Base-by-base conservation (phyloP, 1,140 invertebrate genomes). In the Psix sp. region DNA sequence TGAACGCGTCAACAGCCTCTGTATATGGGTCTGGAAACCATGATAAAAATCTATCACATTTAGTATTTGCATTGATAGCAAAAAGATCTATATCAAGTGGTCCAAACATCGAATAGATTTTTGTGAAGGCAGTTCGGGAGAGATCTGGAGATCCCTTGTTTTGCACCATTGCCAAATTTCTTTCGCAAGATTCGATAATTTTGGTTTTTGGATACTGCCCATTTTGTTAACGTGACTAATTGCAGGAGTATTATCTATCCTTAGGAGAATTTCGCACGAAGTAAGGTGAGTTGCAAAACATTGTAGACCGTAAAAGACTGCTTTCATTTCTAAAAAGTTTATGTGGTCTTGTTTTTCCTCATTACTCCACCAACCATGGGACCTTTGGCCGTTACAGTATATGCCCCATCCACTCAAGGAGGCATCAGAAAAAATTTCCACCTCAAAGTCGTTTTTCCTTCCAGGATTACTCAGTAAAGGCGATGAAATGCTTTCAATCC, bases 11-110 rank as follows among this genome's bases (percentile, higher is more conserved):
- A 2, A 20, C 18, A 5, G 18, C 20, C 11, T 24, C 20, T 4
- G 40, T 11, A 0, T 43, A 10, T 13, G 40, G 40, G 18, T 43
- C 40, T 9, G 20, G 18, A 4, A 43, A 43, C 40, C 40, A 43
- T 3, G 40, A 43, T 1, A 13, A 43, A 24, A 24, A 21, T 21
- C 40, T 43, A 11, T 9, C 4, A 5, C 11, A 17, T 29, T 39
- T 43, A 1, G 18, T 26, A 24, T 43, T 43, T 5, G 26, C 26
- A 45, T 60, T 60, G 3, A 63, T 59, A 3, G 77, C 79, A 54
- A 79, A 78, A 7, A 80, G 29, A 56, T 80, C 74, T 18, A 80
- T 15, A 0, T 52, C 35, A 9, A 52, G 16, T 1, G 9, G 10
- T 7, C 35, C 33, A 39, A 52, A 39, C 7, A 1, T 13, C 7